These are phyloP conservation scores for Brachyptera putata DNA, from an alignment of 2,888 invertebrate species.

Conservation along the genomic window DNA sequence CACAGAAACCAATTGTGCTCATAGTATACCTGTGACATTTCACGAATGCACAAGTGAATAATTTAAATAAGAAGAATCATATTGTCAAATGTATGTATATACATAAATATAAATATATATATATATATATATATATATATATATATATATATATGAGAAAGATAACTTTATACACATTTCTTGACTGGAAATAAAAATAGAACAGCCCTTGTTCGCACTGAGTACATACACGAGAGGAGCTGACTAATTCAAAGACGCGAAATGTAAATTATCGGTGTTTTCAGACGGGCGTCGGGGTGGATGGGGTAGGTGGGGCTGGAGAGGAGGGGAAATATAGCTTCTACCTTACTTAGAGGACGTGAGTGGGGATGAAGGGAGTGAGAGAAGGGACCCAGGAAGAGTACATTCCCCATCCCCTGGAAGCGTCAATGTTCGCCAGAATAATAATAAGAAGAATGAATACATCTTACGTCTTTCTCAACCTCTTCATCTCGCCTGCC, in stretches of 20 bases:
- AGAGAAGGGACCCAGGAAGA: background rate
- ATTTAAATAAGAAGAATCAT: too few relatives aligned
- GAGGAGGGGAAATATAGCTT: constrained; percentile 24
- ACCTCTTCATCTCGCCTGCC: background rate
- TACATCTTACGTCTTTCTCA: constrained; percentile 27
- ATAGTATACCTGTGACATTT: too few relatives aligned
- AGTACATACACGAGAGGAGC: background rate
- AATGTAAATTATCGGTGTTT: constrained; percentile 34
- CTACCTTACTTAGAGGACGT: constrained; percentile 14
- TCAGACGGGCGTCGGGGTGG: constrained; percentile 15
- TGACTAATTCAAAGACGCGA: constrained; percentile 32
- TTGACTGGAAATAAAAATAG: too few relatives aligned
- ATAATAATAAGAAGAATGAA: constrained; percentile 26
- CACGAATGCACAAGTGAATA: too few relatives aligned
- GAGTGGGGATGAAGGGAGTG: constrained; percentile 3
- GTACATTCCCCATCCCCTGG: constrained; percentile 24
- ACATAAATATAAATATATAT: too few relatives aligned
- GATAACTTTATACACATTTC: too few relatives aligned
- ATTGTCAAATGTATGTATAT: too few relatives aligned
- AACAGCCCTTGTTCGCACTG: background rate
- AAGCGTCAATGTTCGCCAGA: constrained; percentile 26
- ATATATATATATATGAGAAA: too few relatives aligned
- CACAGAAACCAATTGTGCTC: too few relatives aligned
- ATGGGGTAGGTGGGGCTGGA: too few relatives aligned
- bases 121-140: too few relatives aligned